These are phyloP conservation scores for Malacoctenus gilli DNA, from an alignment of 2,797 vertebrate genomes.

Conservation along the genomic window DNA sequence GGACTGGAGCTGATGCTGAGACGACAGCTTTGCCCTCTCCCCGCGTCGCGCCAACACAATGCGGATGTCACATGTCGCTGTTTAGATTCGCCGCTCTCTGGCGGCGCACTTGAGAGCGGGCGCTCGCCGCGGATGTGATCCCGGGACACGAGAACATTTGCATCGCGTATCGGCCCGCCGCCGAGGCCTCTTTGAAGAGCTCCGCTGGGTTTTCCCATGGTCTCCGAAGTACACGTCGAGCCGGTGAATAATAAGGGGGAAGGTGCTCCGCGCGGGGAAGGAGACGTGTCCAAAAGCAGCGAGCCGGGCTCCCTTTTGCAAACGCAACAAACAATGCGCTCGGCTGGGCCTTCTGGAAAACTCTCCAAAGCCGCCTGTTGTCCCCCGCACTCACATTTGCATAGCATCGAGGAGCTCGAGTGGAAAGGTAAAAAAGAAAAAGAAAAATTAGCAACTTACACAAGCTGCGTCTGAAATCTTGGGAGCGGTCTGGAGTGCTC, in stretches of 20 bases:
- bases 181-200: conserved; percentile 60
- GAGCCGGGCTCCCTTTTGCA: too few species aligned
- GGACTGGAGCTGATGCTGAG: conserved; percentile 39
- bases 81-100: conserved; percentile 38
- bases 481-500: conserved; percentile 77
- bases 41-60: conserved; percentile 23
- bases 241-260: conserved; percentile 77
- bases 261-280: conserved; percentile 72
- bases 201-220: conserved; percentile 82
- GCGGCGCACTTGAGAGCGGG: conserved; percentile 30
- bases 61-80: conserved; percentile 51
- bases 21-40: conserved; percentile 45
- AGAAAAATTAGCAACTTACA: conserved; percentile 70
- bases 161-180: conserved; percentile 58
- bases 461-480: conserved; percentile 70
- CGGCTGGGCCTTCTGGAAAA: conserved; percentile 69
- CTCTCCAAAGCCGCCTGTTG: conserved; percentile 68
- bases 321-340: conserved; percentile 83
- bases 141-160: conserved; percentile 40
- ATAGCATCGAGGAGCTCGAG: conserved; percentile 66
- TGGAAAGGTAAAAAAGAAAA: conserved; percentile 65
- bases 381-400: conserved; percentile 75
- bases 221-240: conserved; percentile 74
- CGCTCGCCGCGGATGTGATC: conserved; percentile 36
- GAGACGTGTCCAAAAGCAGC: conserved; percentile 65